Base-by-base conservation (phyloP, 1,140 invertebrate species). In the Chironomus striatipennis region DNA sequence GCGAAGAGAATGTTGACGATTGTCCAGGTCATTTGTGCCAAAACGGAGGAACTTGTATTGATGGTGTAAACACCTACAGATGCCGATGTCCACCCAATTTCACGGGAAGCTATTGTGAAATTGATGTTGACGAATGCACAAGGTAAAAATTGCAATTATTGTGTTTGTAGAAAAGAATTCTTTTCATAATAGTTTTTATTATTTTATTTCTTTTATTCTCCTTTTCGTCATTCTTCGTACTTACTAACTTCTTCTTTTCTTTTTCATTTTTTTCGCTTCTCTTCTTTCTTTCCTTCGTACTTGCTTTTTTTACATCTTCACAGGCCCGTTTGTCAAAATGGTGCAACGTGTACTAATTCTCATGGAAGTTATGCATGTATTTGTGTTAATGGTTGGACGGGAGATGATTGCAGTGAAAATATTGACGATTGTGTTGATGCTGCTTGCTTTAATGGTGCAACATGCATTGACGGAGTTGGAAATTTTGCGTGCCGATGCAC, bases 401-500 rank as follows among this genome's bases (percentile, higher is more conserved):
- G 95, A 4, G 86, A 90, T 0, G 93, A 97, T 79, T 98, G 96
- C 82, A 93, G 92, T 17, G 88, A 91, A 77, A 97, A 98, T 84
- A 96, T 96, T 78, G 94, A 97, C 82, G 96, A 98, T 82, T 98
- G 96, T 81, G 91, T 90, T 2, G 91, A 90, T 20, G 93, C 93
- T 0, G 93, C 95, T 0, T 99, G 98, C 83, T 96, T 97, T 83
- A 97, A 98, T 79, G 96, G 95, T 0, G 97, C 96, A 42, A 98
- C 96, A 0, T 99, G 97, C 82, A 93, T 97, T 77, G 96, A 98
- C 79, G 86, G 93, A 18, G 95, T 98, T 42, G 96, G 94, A 12
- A 91, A 93, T 74, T 99, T 97, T 84, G 92, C 93, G 80, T 99
- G 98, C 83, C 90, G 93, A 76, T 99, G 97, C 84, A 95, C 95